Conservation (phyloP, 2,113 vertebrate species). For the Dryoscopus gambensis region DNA sequence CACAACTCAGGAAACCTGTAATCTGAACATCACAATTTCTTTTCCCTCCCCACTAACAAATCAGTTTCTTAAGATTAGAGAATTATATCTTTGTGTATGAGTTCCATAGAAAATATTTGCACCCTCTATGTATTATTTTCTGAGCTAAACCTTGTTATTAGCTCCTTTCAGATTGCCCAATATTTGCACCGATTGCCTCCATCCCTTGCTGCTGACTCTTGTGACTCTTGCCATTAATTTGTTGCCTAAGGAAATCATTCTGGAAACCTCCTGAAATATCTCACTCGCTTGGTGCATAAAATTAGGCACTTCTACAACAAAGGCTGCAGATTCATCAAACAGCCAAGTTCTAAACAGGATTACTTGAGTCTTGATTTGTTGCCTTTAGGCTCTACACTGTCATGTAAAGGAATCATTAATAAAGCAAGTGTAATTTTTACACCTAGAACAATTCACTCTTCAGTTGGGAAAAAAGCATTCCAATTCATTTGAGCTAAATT, state of each 20-base stretch:
- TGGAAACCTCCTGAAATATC: constrained; percentile 17
- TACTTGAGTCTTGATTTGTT: neutral
- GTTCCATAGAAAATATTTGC: neutral
- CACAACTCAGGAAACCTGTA: neutral
- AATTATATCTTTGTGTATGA: neutral
- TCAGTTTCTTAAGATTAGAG: neutral
- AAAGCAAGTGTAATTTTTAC: constrained; percentile 24
- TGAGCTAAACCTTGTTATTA: neutral
- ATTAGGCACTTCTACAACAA: constrained; percentile 6
- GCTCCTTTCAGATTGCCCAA: neutral
- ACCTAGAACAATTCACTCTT: constrained; percentile 16
- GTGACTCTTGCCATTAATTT: constrained; percentile 33
- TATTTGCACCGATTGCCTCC: neutral
- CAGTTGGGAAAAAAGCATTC: neutral
- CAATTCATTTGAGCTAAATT: neutral
- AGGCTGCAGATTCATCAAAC: neutral
- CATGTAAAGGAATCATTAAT: neutral
- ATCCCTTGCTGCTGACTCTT: constrained; percentile 6
- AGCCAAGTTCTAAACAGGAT: constrained; percentile 1
- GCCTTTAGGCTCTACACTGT: neutral
- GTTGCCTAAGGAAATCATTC: constrained; percentile 31
- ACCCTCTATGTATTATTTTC: neutral
- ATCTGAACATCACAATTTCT: neutral
- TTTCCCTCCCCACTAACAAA: neutral
- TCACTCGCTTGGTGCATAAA: constrained; percentile 3